Base-by-base conservation (phyloP, 2,888 invertebrate species). In the Pemphredon lugubris region DNA sequence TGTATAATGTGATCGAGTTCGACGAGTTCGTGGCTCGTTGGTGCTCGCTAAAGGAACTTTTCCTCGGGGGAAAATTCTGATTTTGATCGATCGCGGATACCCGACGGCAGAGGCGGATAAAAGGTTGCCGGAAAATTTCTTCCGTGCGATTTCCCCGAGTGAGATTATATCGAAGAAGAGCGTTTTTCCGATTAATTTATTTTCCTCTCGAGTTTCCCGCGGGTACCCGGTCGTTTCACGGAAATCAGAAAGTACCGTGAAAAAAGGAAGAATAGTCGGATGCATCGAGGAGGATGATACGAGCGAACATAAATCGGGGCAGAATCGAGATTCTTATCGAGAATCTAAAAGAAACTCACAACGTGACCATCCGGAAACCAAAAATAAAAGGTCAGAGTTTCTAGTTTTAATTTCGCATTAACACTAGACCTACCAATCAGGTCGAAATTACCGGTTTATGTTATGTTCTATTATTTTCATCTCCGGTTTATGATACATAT, bases 1-100 rank as follows among this genome's bases (percentile, higher is more conserved):
- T 61, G 75, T 77, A 76, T 75, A 77, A 77, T 68, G 65, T 69
- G 70, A 65, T 71, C 64, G 73, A 57, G 58, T 66, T 68, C 58
- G 57, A 61, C 57, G 70, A 74, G 61, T 61, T 66, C 51, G 45
- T 54, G 50, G 63, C 55, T 63, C 40, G 59, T 51, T 37, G 30
- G 34, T 37, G 45, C 37, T 14, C 40, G 58, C 55, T 45, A 48
- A n/a, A 57, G 55, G 47, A 73, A 73, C 72, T 73, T 73, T 66
- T 54, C 71, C 71, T 32, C 20, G 14, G 47, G 50, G 67, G 65
- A 32, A 58, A 73, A 58, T 72, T 58, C 70, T 70, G 65, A 73
- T 77, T 83, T 73, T 75, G 79, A 83, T 73, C 73, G 66, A 79
- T 69, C 47, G 55, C 16, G 2, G n/a, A 37, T 47, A 34, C 18